These are phyloP conservation scores for Salvator merianae DNA, from an alignment of 2,113 vertebrate species.

Conservation along the genomic window DNA sequence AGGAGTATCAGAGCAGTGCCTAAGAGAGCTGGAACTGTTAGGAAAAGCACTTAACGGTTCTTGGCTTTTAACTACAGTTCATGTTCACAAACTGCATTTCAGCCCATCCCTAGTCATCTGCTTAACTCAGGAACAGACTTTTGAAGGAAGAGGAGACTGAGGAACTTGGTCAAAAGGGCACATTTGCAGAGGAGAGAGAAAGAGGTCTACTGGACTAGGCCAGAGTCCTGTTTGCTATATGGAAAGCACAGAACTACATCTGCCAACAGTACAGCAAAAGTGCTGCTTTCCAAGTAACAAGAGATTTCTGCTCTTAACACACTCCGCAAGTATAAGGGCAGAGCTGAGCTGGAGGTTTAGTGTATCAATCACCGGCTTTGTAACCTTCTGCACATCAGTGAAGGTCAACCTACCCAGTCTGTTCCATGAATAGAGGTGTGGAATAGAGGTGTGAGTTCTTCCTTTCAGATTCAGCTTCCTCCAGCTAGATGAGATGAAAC, in stretches of 20 bases:
- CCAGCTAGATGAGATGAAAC: not conserved
- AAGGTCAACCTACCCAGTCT: not conserved
- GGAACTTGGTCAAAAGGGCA: not conserved
- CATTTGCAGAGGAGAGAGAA: not conserved
- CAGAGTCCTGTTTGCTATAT: not conserved
- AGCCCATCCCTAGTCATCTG: too few relatives aligned
- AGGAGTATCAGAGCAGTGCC: too few relatives aligned
- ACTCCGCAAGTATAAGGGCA: not conserved
- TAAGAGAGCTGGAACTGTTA: too few relatives aligned
- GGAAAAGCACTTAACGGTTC: too few relatives aligned
- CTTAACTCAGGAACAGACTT: too few relatives aligned
- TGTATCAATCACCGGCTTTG: not conserved
- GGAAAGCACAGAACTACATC: not conserved
- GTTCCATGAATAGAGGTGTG: not conserved
- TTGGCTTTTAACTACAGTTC: too few relatives aligned
- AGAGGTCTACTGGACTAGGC: not conserved
- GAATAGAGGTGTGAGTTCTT: not conserved
- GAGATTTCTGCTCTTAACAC: not conserved
- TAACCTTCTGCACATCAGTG: not conserved
- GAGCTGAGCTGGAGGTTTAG: not conserved
- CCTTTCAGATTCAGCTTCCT: not conserved
- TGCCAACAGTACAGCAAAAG: not conserved
- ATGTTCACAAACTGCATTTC: too few relatives aligned
- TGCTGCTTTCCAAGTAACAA: not conserved
- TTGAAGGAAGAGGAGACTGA: not conserved